Evolutionary conservation across 2,113 vertebrate genomes (phyloP), one percentile per base, ranked within the genome.

Genomic region (Neolamprologus falcicula): DNA sequence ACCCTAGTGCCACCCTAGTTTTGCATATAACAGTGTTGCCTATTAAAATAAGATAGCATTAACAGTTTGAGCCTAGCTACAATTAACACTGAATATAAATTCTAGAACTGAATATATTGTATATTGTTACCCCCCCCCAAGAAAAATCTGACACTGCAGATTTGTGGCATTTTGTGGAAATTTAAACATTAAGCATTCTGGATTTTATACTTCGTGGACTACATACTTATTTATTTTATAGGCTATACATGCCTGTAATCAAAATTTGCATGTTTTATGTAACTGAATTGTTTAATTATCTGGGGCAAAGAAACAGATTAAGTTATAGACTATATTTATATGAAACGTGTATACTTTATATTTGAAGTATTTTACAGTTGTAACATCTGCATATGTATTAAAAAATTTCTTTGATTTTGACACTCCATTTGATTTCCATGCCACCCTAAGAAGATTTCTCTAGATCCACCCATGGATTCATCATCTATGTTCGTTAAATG

Each of bases 361-460:
- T n/a, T 35, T 63, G 59, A 63, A 35, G 17, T 35, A 63, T 63
- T 63, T 35, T 0, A n/a, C 0, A n/a, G 9, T 0, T 63, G 31
- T 66, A 35, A 66, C 61, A 66, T 12, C 10, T 35, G 31, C 0
- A 66, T 66, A 66, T 37, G 61, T 12, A 37, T 12, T n/a, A 7
- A 35, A 19, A 66, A 12, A 7, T 5, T 0, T 28, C 1, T 26
- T 5, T 66, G 31, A 66, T n/a, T 66, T 66, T 35, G 31, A 12
- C 31, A 66, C 31, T 6, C 3, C 17, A 66, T 35, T 35, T 66
- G 17, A 35, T 35, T 66, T 66, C 31, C 14, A n/a, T 66, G 61
- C 61, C 16, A 63, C 59, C 31, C 6, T 35, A 66, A 66, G 31
- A 66, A 12, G 0, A n/a, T 66, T 66, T 66, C 61, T 66, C 31